Base-by-base conservation (phyloP, 2,888 invertebrate species). In the Eulithis testata region DNA sequence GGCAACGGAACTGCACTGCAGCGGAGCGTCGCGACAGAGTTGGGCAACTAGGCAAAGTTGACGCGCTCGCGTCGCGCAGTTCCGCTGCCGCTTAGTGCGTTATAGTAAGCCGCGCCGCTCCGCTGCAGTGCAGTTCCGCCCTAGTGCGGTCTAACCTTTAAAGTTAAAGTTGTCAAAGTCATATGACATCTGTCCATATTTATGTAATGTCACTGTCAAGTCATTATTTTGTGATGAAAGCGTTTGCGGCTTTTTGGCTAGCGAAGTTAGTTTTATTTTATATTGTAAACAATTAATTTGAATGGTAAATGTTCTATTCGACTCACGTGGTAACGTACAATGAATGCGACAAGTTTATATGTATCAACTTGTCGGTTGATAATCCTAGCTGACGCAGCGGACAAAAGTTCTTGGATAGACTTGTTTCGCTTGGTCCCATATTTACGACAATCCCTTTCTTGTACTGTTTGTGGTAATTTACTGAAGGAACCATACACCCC, bases 391-490 rank as follows among this genome's bases (percentile, higher is more conserved):
- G 95, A 96, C 77, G 94, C 95, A 54, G 94, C 94, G 65, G 95
- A 96, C 84, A 95, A 95, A 74, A 95, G 95, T 82, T 95, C 96
- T 63, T 96, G 97, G 96, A 95, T 95, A 60, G 97, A 98, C 90
- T 94, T 98, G 76, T 96, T 96, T 89, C 95, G 96, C 76, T 94
- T 97, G 79, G 95, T 98, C 76, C 97, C 97, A 5, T 97, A 97
- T 90, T 94, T 98, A 82, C 94, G 98, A 65, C 97, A 97, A 86
- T 96, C 97, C 71, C 94, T 98, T 77, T 96, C 97, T 75, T 98
- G 98, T 90, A 97, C 96, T 63, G 98, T 98, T 62, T 98, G 98
- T 88, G 96, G 96, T 69, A 96, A 96, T 83, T 94, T 98, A 73
- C 88, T 98, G 63, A 95, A 95, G 74, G 96, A 97, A 81, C 98